Percentiles rank a stretch among this genome's conserved stretches.
These are phyloP conservation scores for Mandrillus leucophaeus DNA, from an alignment of 2,113 vertebrate genomes.

Conservation along the genomic window DNA sequence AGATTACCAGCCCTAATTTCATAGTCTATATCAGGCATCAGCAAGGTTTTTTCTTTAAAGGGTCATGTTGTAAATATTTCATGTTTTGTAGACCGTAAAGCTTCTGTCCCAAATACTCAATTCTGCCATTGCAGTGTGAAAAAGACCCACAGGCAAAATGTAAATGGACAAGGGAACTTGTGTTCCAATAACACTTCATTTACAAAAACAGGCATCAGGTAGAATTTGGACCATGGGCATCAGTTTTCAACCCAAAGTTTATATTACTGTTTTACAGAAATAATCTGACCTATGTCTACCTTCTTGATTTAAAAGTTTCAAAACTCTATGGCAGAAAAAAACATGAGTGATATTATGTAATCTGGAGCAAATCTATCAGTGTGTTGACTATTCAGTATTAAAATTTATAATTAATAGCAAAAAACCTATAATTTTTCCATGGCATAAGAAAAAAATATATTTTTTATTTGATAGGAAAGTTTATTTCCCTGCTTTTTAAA, in stretches of 20 bases:
- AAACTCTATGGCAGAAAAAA: not conserved
- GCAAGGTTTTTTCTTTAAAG: not conserved
- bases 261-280: not conserved
- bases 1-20: not conserved
- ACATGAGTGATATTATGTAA: conserved; percentile 16
- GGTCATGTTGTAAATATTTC: not conserved
- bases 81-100: not conserved
- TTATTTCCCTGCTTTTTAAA: not conserved
- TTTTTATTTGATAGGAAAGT: conserved; percentile 28
- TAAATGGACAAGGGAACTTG: not conserved
- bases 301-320: conserved; percentile 27
- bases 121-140: not conserved
- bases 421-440: conserved; percentile 43
- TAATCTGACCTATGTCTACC: not conserved
- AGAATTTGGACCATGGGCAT: not conserved
- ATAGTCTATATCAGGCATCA: not conserved
- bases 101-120: not conserved
- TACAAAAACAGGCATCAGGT: not conserved
- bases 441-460: conserved; percentile 46
- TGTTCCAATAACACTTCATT: not conserved
- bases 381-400: conserved; percentile 32
- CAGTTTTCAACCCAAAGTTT: not conserved
- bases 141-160: not conserved
- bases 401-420: conserved; percentile 45
- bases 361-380: not conserved